Evolutionary conservation across 2,888 invertebrate species (phyloP), one percentile per base, ranked within the genome.

Genomic region (Timema podura): DNA sequence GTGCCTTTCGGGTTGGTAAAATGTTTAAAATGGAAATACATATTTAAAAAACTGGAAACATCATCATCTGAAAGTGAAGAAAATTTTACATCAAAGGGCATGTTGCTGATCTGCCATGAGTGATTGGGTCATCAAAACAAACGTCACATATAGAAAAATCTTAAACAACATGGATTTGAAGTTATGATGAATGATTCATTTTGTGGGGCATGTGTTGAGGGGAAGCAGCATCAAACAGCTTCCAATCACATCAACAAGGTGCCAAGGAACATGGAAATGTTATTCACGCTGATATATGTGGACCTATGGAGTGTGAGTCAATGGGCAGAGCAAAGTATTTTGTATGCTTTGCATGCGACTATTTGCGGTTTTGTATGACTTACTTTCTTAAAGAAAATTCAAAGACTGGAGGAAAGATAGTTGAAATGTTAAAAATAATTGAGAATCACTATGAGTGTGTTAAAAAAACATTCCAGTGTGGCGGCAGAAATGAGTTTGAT

Each of bases 261-360:
- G 68, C 75, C 10, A 73, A 70, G n/a, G 51, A 70, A 48, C 74
- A 75, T 13, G 76, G 76, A 47, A 75, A 77, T 65, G 64, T 76
- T n/a, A 74, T 77, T 45, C 75, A 76, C 68, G 71, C 73, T 30
- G 75, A 76, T 59, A 70, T 76, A 44, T 76, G 76, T 67, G 77
- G 76, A 2, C 75, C 75, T 9, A 74, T 76, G 71, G 69, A 74
- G 16, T 70, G 48, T 7, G 66, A 71, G 64, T 77, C 77, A 0
- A 13, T 74, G 5, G 77, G 76, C 11, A 77, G 76, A 15, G 66
- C 76, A 7, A 72, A 72, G 64, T 78, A 73, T 66, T 78, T 75
- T 71, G 68, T 76, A 6, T 72, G 70, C n/a, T 77, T 78, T 49
- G 77, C 76, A 48, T 75, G 77, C 69, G 76, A 78, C 68, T 77